Percentiles rank a stretch among this genome's conserved stretches.
These are phyloP conservation scores for Pachycephala philippinensis DNA, from an alignment of 2,113 vertebrate genomes.

Conservation along the genomic window DNA sequence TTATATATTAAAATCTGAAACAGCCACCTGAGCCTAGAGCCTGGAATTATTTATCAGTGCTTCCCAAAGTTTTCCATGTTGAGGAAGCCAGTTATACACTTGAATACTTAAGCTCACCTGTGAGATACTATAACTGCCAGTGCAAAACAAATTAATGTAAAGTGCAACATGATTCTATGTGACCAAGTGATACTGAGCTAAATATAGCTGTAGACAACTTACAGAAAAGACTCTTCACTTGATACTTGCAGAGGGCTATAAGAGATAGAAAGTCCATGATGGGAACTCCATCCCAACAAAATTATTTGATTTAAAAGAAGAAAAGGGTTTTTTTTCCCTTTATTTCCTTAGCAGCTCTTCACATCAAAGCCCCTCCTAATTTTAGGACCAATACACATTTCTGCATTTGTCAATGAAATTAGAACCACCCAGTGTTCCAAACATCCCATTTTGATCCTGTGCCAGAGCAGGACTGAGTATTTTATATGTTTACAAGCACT, in stretches of 20 bases:
- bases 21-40: slow-evolving; percentile 57
- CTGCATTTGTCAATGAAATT: background rate
- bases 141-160: slow-evolving; percentile 58
- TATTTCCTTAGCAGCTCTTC: background rate
- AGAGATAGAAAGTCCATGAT: background rate
- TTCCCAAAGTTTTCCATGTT: slow-evolving; percentile 61
- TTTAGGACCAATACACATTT: background rate
- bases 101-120: slow-evolving; percentile 1
- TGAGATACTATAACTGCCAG: slow-evolving; percentile 60
- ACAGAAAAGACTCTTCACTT: slow-evolving; percentile 47
- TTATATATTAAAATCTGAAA: slow-evolving; percentile 15
- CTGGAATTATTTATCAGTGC: slow-evolving; percentile 72
- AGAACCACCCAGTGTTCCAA: background rate
- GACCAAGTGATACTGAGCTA: slow-evolving; percentile 71
- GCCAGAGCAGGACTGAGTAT: background rate
- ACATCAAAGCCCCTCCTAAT: background rate
- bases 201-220: slow-evolving; percentile 70
- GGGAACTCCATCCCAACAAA: background rate
- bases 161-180: slow-evolving; percentile 67
- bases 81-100: slow-evolving; percentile 56
- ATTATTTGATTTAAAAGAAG: background rate
- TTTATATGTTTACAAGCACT: background rate
- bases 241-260: slow-evolving; percentile 32
- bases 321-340: background rate
- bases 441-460: background rate